Evolutionary conservation across 2,797 vertebrate species (phyloP), one percentile per base, ranked within the genome.

Genomic region (Hoplostethus atlanticus): DNA sequence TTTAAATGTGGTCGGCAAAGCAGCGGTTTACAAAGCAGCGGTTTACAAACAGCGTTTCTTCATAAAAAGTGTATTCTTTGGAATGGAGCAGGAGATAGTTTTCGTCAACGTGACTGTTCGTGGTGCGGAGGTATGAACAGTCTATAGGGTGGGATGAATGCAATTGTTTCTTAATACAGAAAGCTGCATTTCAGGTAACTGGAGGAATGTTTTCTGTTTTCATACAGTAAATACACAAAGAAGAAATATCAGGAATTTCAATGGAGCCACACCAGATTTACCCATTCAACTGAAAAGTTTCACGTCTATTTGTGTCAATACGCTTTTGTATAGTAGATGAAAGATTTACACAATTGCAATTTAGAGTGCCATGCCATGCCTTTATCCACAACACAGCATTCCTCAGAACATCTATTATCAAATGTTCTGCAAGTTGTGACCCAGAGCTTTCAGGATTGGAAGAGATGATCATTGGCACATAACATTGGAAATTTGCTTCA

Each of bases 381-480:
- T 73, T 76, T 68, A 85, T 89, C 86, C 84, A 85, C 52, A 48
- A 61, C 76, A 60, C 63, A 80, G 57, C 77, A 74, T 74, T 86
- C 51, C 68, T 66, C 58, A 64, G 81, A 81, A 80, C 84, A 72
- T 68, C 67, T 58, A 34, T 52, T 44, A 52, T 81, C 58, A 64
- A 60, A 82, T 55, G 42, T 6, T 40, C 8, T 28, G 28, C 2
- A 28, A 28, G 28, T 28, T 28, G 28, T 28, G 28, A 28, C 28
- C 28, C 28, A 1, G 28, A 28, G 2, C 61, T 69, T 79, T 87
- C 75, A 2, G 0, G 46, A 63, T 77, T 61, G 82, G 76, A 62
- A 70, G 75, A 85, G 71, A 53, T 21, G 62, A 59, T 75, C 62
- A 68, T 66, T 81, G 80, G 81, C 51, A 21, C 75, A 71, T 75